Base-by-base conservation (phyloP, 2,797 vertebrate genomes). In the Limosa lapponica region DNA sequence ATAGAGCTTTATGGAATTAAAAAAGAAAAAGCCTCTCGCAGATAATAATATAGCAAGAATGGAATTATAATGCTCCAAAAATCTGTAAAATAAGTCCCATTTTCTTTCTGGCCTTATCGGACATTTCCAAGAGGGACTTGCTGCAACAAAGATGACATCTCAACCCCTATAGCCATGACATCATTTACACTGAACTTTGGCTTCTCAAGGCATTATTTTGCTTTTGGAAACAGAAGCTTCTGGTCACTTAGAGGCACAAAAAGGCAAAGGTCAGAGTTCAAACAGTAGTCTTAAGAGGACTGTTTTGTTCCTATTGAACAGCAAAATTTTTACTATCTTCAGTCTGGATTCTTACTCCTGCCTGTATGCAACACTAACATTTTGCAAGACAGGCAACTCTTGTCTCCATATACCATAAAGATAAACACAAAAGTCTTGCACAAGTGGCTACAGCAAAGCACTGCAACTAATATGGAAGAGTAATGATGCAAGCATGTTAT, bases 1-100 rank as follows among this genome's bases (percentile, higher is more conserved):
- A 95, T 77, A 88, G 82, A 84, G 48, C 41, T 82, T 73, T 64
- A 66, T 39, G 34, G 74, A 90, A 96, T 88, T 86, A 66, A 52
- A 91, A 83, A 78, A 89, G 46, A 72, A 83, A 88, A 87, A 51
- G 74, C 55, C 58, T 89, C 85, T 86, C 62, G 51, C 22, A 84
- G 73, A 87, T 73, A 93, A 79, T 48, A 89, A 64, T 78, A 54
- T 66, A 88, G 64, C 36, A 77, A 72, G 64, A 90, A 87, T 77
- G 30, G 58, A 94, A 90, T 61, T 82, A 66, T 9, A 84, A 37
- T 32, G 37, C 59, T 82, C 55, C 19, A 83, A 80, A 91, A 72
- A 72, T n/a, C 8, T 22, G 73, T 90, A 34, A 75, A 91, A 57
- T 27, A 61, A 71, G 43, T 88, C 6, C 23, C 11, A n/a, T 82